phyloP scores from a whole-genome alignment of 2,888 invertebrate species.

The Drosophila cognata region DNA sequence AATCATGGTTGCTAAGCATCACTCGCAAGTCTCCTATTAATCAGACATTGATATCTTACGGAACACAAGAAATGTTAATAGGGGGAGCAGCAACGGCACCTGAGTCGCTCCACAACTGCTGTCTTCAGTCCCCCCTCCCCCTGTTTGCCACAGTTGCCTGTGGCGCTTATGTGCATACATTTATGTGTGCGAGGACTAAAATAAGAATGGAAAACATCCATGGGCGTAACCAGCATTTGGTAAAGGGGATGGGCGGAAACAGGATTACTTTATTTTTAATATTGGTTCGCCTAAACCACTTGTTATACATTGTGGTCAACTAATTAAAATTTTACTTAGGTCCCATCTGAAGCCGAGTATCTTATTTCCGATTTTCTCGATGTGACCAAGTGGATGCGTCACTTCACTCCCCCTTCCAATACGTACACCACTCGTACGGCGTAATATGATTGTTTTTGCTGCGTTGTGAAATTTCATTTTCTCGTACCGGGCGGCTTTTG shows the following conservation, averaged over 20 bases:
- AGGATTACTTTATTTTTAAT: neutral
- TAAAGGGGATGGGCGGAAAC: neutral
- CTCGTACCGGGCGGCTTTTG: constrained; percentile 59
- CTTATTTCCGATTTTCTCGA: neutral
- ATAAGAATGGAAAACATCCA: constrained; percentile 35
- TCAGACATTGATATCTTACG: constrained; percentile 75
- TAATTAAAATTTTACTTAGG: neutral
- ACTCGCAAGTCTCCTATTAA: constrained; percentile 50
- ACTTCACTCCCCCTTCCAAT: neutral
- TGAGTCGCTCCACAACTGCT: constrained; percentile 14
- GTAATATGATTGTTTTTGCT: constrained; percentile 67
- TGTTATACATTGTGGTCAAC: neutral
- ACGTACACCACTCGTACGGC: neutral
- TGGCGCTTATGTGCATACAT: constrained; percentile 32
- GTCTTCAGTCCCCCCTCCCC: neutral
- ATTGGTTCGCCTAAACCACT: neutral
- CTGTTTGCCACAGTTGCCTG: constrained; percentile 14
- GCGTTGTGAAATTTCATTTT: constrained; percentile 74
- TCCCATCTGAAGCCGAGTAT: neutral
- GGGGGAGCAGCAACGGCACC: constrained; percentile 33
- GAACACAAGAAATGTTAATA: constrained; percentile 52
- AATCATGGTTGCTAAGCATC: constrained; percentile 26
- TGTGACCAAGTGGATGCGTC: neutral
- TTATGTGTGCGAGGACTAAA: constrained; percentile 12
- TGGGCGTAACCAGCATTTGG: neutral